Percentiles rank a stretch among this genome's conserved stretches.
phyloP scores from a whole-genome alignment of 2,888 invertebrate species.

The Erynnis tages region DNA sequence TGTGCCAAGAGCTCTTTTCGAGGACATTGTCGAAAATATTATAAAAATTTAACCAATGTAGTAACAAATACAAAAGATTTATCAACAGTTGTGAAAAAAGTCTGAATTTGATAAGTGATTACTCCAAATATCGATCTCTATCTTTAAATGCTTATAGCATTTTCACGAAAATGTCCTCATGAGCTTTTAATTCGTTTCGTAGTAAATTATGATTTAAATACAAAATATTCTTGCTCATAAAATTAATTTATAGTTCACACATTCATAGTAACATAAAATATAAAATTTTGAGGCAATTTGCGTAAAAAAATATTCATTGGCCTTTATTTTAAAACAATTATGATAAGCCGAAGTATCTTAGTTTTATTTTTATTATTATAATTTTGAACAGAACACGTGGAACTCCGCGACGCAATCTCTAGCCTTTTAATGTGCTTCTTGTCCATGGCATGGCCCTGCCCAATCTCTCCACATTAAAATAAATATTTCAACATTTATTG shows the following conservation, averaged over 20 bases:
- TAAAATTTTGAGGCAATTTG: conserved; percentile 47
- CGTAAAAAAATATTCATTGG: conserved; percentile 31
- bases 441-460: not conserved
- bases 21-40: not conserved
- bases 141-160: conserved; percentile 43
- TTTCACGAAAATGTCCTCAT: conserved; percentile 22
- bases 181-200: conserved; percentile 44
- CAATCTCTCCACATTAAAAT: not conserved
- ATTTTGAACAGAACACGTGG: conserved; percentile 4
- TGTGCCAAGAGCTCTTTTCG: conserved; percentile 46
- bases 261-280: conserved; percentile 29
- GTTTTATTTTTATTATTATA: conserved; percentile 3
- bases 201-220: conserved; percentile 45
- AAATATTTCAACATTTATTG: conserved; percentile 2
- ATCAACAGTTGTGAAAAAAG: not conserved
- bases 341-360: conserved; percentile 7
- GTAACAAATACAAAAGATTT: not conserved
- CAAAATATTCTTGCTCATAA: conserved; percentile 45
- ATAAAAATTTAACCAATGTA: not conserved
- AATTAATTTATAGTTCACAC: conserved; percentile 37
- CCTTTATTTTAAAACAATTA: conserved; percentile 19
- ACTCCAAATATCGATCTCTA: too few species aligned
- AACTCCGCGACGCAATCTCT: too few species aligned
- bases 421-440: too few species aligned
- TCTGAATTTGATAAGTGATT: not conserved